These are phyloP conservation scores for Agrilus biguttatus DNA, from an alignment of 2,888 invertebrate species.

Conservation along the genomic window DNA sequence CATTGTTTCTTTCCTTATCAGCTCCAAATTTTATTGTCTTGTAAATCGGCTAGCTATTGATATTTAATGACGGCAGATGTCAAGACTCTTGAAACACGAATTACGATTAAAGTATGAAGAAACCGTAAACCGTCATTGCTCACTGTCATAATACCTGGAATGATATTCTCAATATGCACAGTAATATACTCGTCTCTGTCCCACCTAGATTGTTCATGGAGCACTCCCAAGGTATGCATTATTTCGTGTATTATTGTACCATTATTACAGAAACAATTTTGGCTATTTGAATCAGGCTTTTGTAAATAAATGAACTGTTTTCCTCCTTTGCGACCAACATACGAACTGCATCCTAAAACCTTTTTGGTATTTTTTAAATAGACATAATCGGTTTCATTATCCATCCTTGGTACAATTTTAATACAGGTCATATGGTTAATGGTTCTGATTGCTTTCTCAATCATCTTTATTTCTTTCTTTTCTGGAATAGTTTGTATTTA, in stretches of 20 bases:
- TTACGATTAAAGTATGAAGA: no score
- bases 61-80: no score
- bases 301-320: slow-evolving; percentile 58
- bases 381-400: slow-evolving; percentile 44
- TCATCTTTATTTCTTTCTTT: slow-evolving; percentile 12
- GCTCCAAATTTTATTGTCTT: no score
- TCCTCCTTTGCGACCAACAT: slow-evolving; percentile 59
- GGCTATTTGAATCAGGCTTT: slow-evolving; percentile 42
- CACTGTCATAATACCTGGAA: no score
- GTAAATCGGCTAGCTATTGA: no score
- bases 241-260: slow-evolving; percentile 66
- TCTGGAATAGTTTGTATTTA: no score
- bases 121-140: slow-evolving; percentile 4
- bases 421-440: slow-evolving; percentile 52
- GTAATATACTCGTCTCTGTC: slow-evolving; percentile 58
- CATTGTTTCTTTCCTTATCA: no score
- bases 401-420: slow-evolving; percentile 49
- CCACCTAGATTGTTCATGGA: slow-evolving; percentile 65
- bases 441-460: slow-evolving; percentile 43
- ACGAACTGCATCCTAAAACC: slow-evolving; percentile 61
- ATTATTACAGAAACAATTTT: slow-evolving; percentile 49
- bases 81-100: no score
- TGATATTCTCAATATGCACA: slow-evolving; percentile 52
- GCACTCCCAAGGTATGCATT: slow-evolving; percentile 68
- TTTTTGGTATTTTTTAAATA: slow-evolving; percentile 51